These are phyloP conservation scores for Rutilus rutilus DNA, from an alignment of 2,113 vertebrate species.

Conservation along the genomic window DNA sequence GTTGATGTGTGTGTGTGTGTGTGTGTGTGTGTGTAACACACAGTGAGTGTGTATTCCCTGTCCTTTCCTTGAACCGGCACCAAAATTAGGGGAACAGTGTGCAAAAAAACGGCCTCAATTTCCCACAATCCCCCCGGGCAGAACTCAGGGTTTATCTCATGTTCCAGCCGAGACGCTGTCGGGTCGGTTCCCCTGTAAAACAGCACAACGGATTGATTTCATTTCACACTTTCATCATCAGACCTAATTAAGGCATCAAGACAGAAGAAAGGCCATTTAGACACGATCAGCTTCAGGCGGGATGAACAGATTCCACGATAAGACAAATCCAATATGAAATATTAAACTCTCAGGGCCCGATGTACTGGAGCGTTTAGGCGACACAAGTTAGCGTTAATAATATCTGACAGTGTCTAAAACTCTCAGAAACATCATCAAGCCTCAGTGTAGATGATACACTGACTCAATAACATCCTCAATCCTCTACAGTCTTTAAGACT, in stretches of 20 bases:
- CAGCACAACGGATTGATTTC: neutral
- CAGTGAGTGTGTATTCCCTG: constrained; percentile 14
- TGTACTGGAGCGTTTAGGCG: neutral
- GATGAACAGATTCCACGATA: neutral
- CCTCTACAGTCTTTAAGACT: constrained; percentile 42
- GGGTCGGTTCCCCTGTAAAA: neutral
- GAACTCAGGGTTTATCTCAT: constrained; percentile 36
- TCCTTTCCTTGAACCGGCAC: constrained; percentile 48
- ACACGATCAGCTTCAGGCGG: constrained; percentile 16
- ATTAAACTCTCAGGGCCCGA: neutral
- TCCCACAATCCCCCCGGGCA: constrained; percentile 40
- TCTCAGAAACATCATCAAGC: neutral
- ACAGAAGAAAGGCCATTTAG: neutral
- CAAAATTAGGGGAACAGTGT: constrained; percentile 22
- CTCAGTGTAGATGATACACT: no score
- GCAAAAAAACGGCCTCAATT: constrained; percentile 35
- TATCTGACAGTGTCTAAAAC: neutral
- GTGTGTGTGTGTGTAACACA: constrained; percentile 5
- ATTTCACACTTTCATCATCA: constrained; percentile 41
- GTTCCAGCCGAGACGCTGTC: neutral
- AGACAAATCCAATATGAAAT: neutral
- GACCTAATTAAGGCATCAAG: constrained; percentile 39
- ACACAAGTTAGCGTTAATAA: neutral
- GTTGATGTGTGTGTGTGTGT: neutral
- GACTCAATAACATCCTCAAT: constrained; percentile 23